A percentile compares a stretch with the other conserved stretches of the same genome.
Evolutionary conservation across 2,113 vertebrate genomes (phyloP).

Genomic region (Cercocebus atys): DNA sequence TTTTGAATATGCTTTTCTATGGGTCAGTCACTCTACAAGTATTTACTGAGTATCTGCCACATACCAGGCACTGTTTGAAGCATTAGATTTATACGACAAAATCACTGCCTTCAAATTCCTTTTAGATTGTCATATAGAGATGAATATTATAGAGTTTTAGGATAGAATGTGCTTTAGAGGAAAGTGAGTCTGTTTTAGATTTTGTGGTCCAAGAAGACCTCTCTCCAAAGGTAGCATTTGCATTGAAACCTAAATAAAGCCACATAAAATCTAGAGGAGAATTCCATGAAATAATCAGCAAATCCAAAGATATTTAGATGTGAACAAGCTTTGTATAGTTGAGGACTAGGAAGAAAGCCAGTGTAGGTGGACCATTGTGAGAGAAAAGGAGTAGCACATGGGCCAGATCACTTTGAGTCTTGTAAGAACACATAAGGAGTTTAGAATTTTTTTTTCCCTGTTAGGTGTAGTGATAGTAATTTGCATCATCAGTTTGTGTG

Average conservation of each 20-base stretch:
- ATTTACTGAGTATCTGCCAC: neutral
- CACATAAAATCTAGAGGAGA: neutral
- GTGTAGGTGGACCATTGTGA: neutral
- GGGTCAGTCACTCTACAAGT: neutral
- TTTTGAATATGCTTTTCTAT: neutral
- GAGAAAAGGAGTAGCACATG: neutral
- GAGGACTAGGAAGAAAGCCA: neutral
- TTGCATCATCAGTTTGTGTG: neutral
- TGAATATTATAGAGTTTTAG: neutral
- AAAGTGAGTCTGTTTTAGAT: constrained; percentile 23
- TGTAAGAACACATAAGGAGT: neutral
- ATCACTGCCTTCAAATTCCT: neutral
- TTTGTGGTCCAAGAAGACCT: neutral
- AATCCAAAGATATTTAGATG: neutral
- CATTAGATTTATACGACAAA: neutral
- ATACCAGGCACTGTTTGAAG: neutral
- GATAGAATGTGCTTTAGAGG: neutral
- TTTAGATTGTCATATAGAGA: neutral
- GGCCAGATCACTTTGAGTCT: neutral
- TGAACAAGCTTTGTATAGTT: neutral
- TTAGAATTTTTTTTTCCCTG: neutral
- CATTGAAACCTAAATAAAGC: neutral
- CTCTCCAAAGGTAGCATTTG: neutral
- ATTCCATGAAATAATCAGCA: neutral
- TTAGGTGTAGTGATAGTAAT: neutral